Evolutionary conservation across 2,888 invertebrate species (phyloP), one percentile per base, ranked within the genome.

Genomic region (Panorpa germanica): DNA sequence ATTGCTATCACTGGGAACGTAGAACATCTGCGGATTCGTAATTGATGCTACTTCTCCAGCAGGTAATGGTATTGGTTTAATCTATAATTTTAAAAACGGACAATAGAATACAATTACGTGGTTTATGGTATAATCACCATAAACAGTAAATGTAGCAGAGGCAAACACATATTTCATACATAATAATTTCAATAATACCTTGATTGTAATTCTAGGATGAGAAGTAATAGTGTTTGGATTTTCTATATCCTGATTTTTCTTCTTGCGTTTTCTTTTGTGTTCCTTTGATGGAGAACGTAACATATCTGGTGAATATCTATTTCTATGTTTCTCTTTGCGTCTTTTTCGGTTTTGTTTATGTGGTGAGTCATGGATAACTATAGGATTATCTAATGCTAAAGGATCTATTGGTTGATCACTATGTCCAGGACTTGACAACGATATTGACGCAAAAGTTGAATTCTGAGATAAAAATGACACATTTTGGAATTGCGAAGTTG

Each of bases 241-340:
- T 34, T 64, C 64, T 36, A 69, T 52, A 43, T 76, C 75, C 35
- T 75, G 61, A 35, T 67, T 70, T 53, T 78, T 80, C 63, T 76
- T 73, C 61, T 81, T 81, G 37, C 78, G 63, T 45, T 81, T 81
- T 22, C 78, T 63, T 46, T 81, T 81, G 42, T 81, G 74, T 36
- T 80, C 75, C 43, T 75, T 78, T 2, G 65, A 68, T 3, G 71
- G 67, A 3, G 66, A 62, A 15, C 67, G 63, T 37, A 68, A 49
- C 13, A 69, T 52, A 45, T 75, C 74, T 0, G 75, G 74, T 1
- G 74, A 73, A 43, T 77, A 77, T 36, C 76, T 58, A 36, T 63
- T 70, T 44, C 75, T 66, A 43, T 81, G 80, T 42, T 81, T 81
- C 42, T 81, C 80, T 49, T 74, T 64, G 42, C 74, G 61, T 6